These are phyloP conservation scores for Parascotia fuliginaria DNA, from an alignment of 2,888 invertebrate genomes.

Conservation along the genomic window DNA sequence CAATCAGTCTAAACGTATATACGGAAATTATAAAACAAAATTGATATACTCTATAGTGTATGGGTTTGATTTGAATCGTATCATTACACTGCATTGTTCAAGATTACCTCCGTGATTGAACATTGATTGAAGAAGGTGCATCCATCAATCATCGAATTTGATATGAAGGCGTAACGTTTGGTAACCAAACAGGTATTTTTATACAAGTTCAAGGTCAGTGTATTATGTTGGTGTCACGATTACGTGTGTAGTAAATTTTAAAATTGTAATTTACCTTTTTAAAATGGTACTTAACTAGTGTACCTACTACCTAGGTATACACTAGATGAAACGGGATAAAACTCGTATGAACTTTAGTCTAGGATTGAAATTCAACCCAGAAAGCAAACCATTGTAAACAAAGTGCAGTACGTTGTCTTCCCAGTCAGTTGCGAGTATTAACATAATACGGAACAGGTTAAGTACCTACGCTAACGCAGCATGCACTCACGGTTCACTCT, in stretches of 20 bases:
- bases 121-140: slow-evolving; percentile 14
- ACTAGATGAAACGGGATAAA: no score
- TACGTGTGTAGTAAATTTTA: no score
- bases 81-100: slow-evolving; percentile 24
- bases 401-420: no score
- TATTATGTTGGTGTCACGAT: slow-evolving; percentile 4
- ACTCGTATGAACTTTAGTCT: no score
- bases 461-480: slow-evolving; percentile 42
- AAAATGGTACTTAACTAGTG: no score
- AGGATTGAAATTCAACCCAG: no score
- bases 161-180: slow-evolving; percentile 21
- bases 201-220: slow-evolving; percentile 35
- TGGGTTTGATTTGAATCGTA: slow-evolving; percentile 13
- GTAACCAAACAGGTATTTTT: slow-evolving; percentile 35
- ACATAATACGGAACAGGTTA: slow-evolving; percentile 32
- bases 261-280: no score
- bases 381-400: no score
- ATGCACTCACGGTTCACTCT: slow-evolving; percentile 46
- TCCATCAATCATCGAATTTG: slow-evolving; percentile 38
- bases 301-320: no score
- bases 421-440: no score
- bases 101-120: slow-evolving; percentile 18
- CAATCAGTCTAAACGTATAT: slow-evolving; percentile 1
- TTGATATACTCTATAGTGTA: slow-evolving; percentile 7
- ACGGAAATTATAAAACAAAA: slow-evolving; percentile 19